Conservation (phyloP, 2,797 vertebrate species). For the Brachymystax lenok region DNA sequence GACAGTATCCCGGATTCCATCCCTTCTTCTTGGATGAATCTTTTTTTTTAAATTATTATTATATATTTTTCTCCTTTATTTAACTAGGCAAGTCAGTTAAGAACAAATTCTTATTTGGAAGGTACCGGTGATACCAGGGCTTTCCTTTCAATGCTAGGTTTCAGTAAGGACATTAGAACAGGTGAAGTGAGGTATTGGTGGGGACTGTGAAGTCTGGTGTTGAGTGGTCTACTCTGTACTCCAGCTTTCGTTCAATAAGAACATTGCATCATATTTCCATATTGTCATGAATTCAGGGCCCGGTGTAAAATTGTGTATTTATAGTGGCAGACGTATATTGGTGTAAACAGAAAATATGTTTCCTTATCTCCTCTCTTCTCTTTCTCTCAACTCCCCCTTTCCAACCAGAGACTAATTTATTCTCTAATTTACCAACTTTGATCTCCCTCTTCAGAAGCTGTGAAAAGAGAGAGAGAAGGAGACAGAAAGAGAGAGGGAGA, state of each 20-base stretch:
- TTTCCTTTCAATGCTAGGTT: too few species aligned
- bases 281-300: background rate
- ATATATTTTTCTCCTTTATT: too few species aligned
- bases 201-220: background rate
- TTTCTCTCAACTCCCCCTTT: slow-evolving; percentile 19
- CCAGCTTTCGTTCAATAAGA: background rate
- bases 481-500: background rate
- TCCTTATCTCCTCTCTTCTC: slow-evolving; percentile 5
- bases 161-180: too few species aligned
- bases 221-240: background rate
- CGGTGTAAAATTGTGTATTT: background rate
- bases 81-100: too few species aligned
- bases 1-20: background rate
- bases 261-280: background rate
- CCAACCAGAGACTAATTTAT: slow-evolving; percentile 50
- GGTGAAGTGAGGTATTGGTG: too few species aligned
- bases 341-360: slow-evolving; percentile 20
- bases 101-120: background rate
- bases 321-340: slow-evolving; percentile 31
- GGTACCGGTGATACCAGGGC: background rate
- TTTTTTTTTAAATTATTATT: background rate
- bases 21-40: slow-evolving; percentile 49
- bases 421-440: slow-evolving; percentile 49
- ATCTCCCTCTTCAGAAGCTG: slow-evolving; percentile 43
- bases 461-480: slow-evolving; percentile 13